These are phyloP conservation scores for Agrilus mali DNA, from an alignment of 2,888 invertebrate genomes.

Conservation along the genomic window DNA sequence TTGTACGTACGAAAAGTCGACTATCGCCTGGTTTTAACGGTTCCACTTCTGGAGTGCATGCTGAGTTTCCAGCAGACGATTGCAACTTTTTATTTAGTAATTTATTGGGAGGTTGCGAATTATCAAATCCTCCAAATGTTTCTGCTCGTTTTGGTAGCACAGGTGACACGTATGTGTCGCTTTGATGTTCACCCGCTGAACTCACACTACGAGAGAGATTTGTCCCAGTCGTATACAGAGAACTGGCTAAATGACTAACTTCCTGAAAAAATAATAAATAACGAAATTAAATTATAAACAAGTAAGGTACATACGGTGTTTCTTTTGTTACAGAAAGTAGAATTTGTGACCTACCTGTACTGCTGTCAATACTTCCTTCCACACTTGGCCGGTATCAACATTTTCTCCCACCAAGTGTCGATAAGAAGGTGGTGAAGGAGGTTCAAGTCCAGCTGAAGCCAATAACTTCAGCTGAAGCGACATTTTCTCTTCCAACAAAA, in stretches of 20 bases:
- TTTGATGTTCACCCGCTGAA: slow-evolving; percentile 87
- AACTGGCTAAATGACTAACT: slow-evolving; percentile 61
- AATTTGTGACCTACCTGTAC: slow-evolving; percentile 43
- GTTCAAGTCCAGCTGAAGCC: slow-evolving; percentile 53
- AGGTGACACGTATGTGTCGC: slow-evolving; percentile 72
- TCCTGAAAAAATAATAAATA: slow-evolving; percentile 52
- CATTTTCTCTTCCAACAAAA: slow-evolving; percentile 81
- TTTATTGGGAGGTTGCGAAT: slow-evolving; percentile 30
- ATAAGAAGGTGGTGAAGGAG: slow-evolving; percentile 55
- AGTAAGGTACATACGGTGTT: background rate
- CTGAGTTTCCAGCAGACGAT: slow-evolving; percentile 27
- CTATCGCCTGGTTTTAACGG: slow-evolving; percentile 32
- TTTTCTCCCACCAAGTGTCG: slow-evolving; percentile 64
- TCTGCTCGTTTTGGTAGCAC: slow-evolving; percentile 86
- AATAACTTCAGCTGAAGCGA: slow-evolving; percentile 66
- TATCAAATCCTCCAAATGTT: slow-evolving; percentile 92
- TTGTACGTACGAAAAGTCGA: slow-evolving; percentile 29
- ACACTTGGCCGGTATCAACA: slow-evolving; percentile 63
- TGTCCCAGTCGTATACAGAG: slow-evolving; percentile 59
- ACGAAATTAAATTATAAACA: too few species aligned
- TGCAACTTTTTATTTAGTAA: slow-evolving; percentile 28
- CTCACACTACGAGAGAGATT: slow-evolving; percentile 82
- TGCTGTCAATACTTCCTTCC: slow-evolving; percentile 70
- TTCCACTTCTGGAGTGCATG: slow-evolving; percentile 30
- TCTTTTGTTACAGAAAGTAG: background rate